These are phyloP conservation scores for Eriosoma lanigerum DNA, from an alignment of 1,140 invertebrate genomes.

Conservation along the genomic window DNA sequence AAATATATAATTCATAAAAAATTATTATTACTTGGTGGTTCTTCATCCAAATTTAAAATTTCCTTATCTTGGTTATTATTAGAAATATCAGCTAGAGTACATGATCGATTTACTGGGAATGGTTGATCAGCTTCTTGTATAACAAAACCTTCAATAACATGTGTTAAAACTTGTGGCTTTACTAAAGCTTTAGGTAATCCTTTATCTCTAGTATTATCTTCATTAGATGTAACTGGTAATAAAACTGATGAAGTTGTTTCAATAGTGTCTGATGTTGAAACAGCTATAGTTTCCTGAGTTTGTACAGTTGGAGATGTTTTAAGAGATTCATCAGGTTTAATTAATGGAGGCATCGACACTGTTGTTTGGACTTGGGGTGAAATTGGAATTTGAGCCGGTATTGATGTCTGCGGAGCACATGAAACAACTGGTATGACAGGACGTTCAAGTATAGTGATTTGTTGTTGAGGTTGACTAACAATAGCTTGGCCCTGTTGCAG, in stretches of 20 bases:
- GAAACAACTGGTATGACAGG: slow-evolving; percentile 65
- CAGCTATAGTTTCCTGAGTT: neutral
- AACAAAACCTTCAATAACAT: slow-evolving; percentile 95
- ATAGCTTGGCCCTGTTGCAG: slow-evolving; percentile 48
- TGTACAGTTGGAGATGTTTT: neutral
- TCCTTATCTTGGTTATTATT: slow-evolving; percentile 57
- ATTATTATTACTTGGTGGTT: slow-evolving; percentile 67
- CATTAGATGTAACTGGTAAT: slow-evolving; percentile 28
- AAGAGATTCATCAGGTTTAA: slow-evolving; percentile 24
- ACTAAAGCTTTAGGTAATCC: slow-evolving; percentile 85
- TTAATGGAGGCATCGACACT: neutral
- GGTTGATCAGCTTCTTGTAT: slow-evolving; percentile 84
- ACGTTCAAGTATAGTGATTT: slow-evolving; percentile 58
- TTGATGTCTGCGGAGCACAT: slow-evolving; percentile 57
- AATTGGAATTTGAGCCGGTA: slow-evolving; percentile 6
- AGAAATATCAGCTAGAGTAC: slow-evolving; percentile 60
- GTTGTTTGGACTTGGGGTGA: slow-evolving; percentile 35
- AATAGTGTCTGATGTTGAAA: neutral
- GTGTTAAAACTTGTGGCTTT: slow-evolving; percentile 92
- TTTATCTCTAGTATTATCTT: slow-evolving; percentile 51
- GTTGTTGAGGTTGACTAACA: slow-evolving; percentile 44
- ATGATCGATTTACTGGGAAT: slow-evolving; percentile 77
- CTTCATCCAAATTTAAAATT: slow-evolving; percentile 64
- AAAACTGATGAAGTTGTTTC: slow-evolving; percentile 46
- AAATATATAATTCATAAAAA: slow-evolving; percentile 51